A percentile compares a stretch with the other conserved stretches of the same genome.
Conservation (phyloP, 1,140 invertebrate genomes). For the Drosophila quadrilineata region DNA sequence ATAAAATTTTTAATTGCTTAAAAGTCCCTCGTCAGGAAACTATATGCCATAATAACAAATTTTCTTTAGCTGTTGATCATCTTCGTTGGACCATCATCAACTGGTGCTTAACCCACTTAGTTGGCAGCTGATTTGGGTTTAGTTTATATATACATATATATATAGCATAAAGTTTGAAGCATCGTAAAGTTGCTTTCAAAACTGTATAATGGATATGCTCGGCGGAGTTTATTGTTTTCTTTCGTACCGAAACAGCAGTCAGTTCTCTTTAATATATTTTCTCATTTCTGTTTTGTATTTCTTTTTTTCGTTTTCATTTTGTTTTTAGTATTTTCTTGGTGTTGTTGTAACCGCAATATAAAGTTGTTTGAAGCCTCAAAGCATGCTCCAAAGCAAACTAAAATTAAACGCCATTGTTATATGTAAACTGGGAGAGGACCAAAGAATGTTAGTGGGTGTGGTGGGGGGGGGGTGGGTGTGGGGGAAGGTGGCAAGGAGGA, state of each 20-base stretch:
- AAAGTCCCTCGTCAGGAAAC: no score
- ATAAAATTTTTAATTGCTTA: no score
- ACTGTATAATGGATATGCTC: conserved; percentile 9
- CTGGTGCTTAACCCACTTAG: conserved; percentile 25
- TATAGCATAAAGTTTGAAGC: conserved; percentile 21
- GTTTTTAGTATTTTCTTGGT: no score
- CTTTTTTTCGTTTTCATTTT: no score
- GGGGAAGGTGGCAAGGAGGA: no score
- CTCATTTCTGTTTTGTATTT: no score
- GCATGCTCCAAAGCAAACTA: conserved; percentile 8
- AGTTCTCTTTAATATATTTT: no score
- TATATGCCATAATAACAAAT: not conserved
- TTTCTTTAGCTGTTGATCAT: not conserved
- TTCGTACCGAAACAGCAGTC: no score
- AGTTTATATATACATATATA: no score
- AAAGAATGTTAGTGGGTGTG: no score
- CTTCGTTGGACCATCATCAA: not conserved
- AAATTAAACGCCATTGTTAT: conserved; percentile 23
- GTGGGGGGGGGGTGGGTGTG: no score
- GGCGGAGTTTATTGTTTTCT: conserved; percentile 16
- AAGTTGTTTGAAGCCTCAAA: conserved; percentile 16
- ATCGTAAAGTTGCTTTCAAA: conserved; percentile 39
- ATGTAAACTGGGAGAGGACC: no score
- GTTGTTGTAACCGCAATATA: conserved; percentile 19
- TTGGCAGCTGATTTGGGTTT: conserved; percentile 7